phyloP scores from a whole-genome alignment of 2,888 invertebrate species.

The Diarsia brunnea region DNA sequence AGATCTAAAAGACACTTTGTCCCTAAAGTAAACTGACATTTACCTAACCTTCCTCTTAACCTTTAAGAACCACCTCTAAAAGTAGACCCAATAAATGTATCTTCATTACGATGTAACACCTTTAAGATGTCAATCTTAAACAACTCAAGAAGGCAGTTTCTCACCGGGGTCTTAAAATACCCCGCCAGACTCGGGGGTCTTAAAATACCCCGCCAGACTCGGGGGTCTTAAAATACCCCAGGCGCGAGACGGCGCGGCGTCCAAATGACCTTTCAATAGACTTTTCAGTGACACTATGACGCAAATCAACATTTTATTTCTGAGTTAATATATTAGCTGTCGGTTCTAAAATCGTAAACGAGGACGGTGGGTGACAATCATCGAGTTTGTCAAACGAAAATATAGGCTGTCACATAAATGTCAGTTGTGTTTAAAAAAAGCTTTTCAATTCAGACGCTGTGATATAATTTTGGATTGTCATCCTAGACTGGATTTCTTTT shows the following conservation, averaged over 20 bases:
- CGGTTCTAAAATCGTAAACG: slow-evolving; percentile 55
- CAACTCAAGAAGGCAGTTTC: slow-evolving; percentile 16
- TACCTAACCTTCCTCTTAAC: slow-evolving; percentile 22
- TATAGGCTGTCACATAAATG: slow-evolving; percentile 12
- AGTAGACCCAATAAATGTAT: slow-evolving; percentile 22
- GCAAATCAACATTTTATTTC: slow-evolving; percentile 58
- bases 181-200: slow-evolving; percentile 31
- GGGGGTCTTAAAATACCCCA: slow-evolving; percentile 53
- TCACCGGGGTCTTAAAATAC: slow-evolving; percentile 52
- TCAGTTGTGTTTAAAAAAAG: slow-evolving; percentile 3
- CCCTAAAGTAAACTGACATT: slow-evolving; percentile 5
- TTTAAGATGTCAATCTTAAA: slow-evolving; percentile 24
- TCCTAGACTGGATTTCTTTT: background rate
- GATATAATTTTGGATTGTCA: background rate
- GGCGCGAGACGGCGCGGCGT: slow-evolving; percentile 73
- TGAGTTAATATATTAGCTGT: slow-evolving; percentile 59
- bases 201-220: slow-evolving; percentile 54
- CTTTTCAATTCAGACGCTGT: background rate
- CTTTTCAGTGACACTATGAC: slow-evolving; percentile 62
- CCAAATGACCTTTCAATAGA: slow-evolving; percentile 67
- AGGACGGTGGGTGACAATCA: slow-evolving; percentile 52
- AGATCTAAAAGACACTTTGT: background rate
- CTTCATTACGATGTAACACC: slow-evolving; percentile 3
- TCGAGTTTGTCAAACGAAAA: slow-evolving; percentile 31
- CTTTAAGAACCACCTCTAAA: slow-evolving; percentile 29